Base-by-base conservation (phyloP, 2,888 invertebrate species). In the Andrena chrysosceles region DNA sequence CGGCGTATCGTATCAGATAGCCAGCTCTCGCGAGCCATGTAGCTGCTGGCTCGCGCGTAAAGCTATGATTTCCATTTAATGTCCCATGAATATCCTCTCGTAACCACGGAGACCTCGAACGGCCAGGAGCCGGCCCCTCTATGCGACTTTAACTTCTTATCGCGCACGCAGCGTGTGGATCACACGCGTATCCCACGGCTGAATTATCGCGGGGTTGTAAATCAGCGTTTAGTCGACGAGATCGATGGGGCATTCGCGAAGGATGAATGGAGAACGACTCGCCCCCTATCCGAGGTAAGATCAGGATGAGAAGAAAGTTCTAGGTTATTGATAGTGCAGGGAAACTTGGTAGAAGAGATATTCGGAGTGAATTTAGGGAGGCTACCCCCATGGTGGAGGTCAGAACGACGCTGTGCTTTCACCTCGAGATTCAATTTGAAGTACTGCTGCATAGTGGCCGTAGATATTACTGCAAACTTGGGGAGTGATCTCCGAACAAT, bases 61-160 rank as follows among this genome's bases (percentile, higher is more conserved):
- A 90, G 87, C 86, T 89, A 88, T 88, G 87, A 91, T 91, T 91
- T 90, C 87, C 91, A 90, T 91, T 90, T 90, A 89, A 90, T 90
- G 84, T 79, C 64, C 85, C 85, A 89, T 90, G 90, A 91, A 91
- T 91, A 90, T 77, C 77, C 70, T 20, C 20, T 33, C 69, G 80
- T 26, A 60, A 42, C 59, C 66, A 33, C 77, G 20, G 10, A 59
- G 68, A 69, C 49, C 33, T 10, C 33, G 59, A n/a, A 48, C 62
- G n/a, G 60, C 73, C 66, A n/a, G 60, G 13, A 42, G 23, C 7
- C 10, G 10, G 5, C 5, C 66, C 29, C 16, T 20, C 48, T 23
- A 33, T 31, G 23, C 33, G 26, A n/a, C 68, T 68, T 13, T 33
- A 54, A 63, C 67, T 71, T 62, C 54, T 56, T 42, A 23, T n/a